Evolutionary conservation across 2,113 vertebrate genomes (phyloP), one percentile per base, ranked within the genome.

Genomic region (Peucedramus taeniatus): DNA sequence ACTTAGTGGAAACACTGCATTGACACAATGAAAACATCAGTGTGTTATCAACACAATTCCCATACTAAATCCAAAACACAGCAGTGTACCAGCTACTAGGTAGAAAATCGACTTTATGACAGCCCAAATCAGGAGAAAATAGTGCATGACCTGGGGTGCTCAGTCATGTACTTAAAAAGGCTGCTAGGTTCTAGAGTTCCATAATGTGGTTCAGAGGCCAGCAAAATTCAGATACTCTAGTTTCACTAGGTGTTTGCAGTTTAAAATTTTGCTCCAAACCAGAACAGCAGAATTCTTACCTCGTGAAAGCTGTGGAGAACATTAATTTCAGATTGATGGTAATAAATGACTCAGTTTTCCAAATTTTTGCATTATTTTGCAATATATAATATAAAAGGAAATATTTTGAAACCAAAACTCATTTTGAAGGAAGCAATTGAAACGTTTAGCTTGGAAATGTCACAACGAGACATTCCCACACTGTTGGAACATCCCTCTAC

Each of bases 401-500:
- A 82, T 93, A 96, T 95, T 96, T 95, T 95, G 37, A 82, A 95
- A 94, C 65, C 22, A 68, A 87, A 93, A 69, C 40, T 84, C 70
- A 49, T 84, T 95, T 89, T 95, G 57, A 95, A 76, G 45, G 45
- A 87, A 95, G 49, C 95, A 96, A 84, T 37, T 75, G 83, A 94
- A 95, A 92, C 8, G 7, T 85, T 95, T 91, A 82, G 65, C 61
- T 91, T 96, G 65, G 77, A 96, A 95, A 96, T 94, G 81, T 95
- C 89, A 96, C 83, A 95, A 91, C 1, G 37, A 97, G 89, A 84
- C 47, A 6, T 95, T 96, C 87, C 87, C 83, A 95, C 89, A 94
- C 74, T 76, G 69, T 82, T 95, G 93, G 93, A 96, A 92, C 91
- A 94, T 65, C 83, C 81, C 77, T 95, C 49, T 70, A 49, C 76